These are phyloP conservation scores for Gari tellinella DNA, from an alignment of 2,888 invertebrate species.

Conservation along the genomic window DNA sequence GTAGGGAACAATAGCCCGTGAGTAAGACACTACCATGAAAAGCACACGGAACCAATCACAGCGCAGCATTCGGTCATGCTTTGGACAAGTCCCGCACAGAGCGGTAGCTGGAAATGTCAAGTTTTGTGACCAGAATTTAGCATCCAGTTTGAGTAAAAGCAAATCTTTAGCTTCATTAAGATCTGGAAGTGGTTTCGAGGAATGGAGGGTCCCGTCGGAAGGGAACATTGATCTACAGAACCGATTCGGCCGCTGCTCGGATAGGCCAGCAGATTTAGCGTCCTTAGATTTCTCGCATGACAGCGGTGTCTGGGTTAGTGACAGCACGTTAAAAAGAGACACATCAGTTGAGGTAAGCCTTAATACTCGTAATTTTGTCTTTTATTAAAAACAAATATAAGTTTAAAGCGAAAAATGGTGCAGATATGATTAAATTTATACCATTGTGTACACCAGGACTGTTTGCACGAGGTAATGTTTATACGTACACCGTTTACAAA, in stretches of 20 bases:
- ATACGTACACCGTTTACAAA: no score
- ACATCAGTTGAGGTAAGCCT: slow-evolving; percentile 7
- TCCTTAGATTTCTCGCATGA: slow-evolving; percentile 33
- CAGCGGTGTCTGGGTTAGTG: slow-evolving; percentile 38
- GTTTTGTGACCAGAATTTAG: not conserved
- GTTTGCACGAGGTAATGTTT: no score
- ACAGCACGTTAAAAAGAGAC: slow-evolving; percentile 14
- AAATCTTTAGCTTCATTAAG: slow-evolving; percentile 15
- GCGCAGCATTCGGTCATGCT: slow-evolving; percentile 36
- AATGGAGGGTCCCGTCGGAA: slow-evolving; percentile 23
- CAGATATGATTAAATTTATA: no score
- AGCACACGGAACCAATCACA: slow-evolving; percentile 38
- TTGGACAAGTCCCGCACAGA: slow-evolving; percentile 37
- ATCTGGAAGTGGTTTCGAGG: slow-evolving; percentile 1
- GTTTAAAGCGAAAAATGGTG: no score
- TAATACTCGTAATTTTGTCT: not conserved
- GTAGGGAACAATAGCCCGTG: not conserved
- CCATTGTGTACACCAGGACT: no score
- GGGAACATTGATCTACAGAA: slow-evolving; percentile 10
- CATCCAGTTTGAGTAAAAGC: slow-evolving; percentile 1
- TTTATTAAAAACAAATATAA: no score
- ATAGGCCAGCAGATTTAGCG: slow-evolving; percentile 14
- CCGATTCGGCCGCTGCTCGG: not conserved
- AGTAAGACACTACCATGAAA: slow-evolving; percentile 18
- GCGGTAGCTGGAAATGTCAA: slow-evolving; percentile 31